These are phyloP conservation scores for Caenorhabditis brenneri DNA, from an alignment of 1,140 invertebrate species.

Conservation along the genomic window DNA sequence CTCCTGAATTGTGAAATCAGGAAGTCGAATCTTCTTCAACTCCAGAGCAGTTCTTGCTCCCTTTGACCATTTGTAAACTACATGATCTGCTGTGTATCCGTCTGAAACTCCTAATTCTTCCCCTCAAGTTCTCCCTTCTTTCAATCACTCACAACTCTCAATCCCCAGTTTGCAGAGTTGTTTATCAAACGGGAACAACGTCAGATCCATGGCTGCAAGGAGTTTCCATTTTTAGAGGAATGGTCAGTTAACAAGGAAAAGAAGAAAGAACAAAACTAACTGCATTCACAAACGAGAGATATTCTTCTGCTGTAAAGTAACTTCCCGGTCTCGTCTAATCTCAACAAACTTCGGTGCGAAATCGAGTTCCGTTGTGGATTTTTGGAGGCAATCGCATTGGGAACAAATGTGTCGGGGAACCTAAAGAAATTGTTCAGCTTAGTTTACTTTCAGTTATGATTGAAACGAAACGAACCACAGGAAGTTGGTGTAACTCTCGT, in stretches of 20 bases:
- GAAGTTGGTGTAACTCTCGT: constrained; percentile 61
- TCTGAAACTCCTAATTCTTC: constrained; percentile 54
- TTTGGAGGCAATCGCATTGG: constrained; percentile 64
- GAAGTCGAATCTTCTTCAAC: constrained; percentile 66
- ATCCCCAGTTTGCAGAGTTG: constrained; percentile 94
- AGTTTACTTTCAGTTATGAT: background rate
- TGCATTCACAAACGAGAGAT: constrained; percentile 91
- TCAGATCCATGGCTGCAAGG: constrained; percentile 86
- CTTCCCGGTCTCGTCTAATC: constrained; percentile 57
- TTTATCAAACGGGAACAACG: constrained; percentile 94
- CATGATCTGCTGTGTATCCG: constrained; percentile 70
- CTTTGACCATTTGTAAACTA: constrained; percentile 65
- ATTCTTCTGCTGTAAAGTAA: constrained; percentile 75
- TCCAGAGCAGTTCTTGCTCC: constrained; percentile 62
- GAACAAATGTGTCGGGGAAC: constrained; percentile 60
- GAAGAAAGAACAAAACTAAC: background rate
- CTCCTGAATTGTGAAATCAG: constrained; percentile 65
- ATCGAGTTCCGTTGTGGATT: constrained; percentile 64
- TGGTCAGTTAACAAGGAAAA: background rate
- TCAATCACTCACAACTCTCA: constrained; percentile 87
- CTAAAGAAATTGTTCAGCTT: constrained; percentile 1
- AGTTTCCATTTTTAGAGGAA: background rate
- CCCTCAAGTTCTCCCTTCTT: too few species aligned
- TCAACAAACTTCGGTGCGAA: constrained; percentile 60
- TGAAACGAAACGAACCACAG: constrained; percentile 52